phyloP scores from a whole-genome alignment of 2,797 vertebrate genomes.

The Lophura swinhoii region DNA sequence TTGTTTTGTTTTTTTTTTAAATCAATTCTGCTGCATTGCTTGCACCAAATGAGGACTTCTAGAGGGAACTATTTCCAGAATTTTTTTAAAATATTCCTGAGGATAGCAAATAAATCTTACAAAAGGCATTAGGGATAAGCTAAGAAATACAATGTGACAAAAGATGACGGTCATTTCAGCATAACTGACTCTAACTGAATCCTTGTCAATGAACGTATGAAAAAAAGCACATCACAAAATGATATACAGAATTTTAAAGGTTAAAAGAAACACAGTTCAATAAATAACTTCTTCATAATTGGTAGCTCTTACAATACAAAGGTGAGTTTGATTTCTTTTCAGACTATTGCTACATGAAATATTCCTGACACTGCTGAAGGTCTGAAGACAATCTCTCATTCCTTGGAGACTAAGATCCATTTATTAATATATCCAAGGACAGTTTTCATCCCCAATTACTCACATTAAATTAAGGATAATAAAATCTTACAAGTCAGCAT shows the following conservation, averaged over 20 bases:
- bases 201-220: not conserved
- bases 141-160: not conserved
- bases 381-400: not conserved
- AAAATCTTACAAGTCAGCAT: not conserved
- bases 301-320: not conserved
- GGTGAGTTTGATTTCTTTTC: not conserved
- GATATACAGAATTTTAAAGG: not conserved
- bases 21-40: not conserved
- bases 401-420: not conserved
- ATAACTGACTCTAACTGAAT: not conserved
- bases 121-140: not conserved
- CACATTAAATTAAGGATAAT: not conserved
- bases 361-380: not conserved
- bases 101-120: not conserved
- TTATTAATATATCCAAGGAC: not conserved
- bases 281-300: not conserved
- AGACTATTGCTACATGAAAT: not conserved
- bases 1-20: not conserved
- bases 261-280: not conserved
- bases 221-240: not conserved
- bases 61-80: not conserved
- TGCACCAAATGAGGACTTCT: not conserved
- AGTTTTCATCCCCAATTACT: not conserved
- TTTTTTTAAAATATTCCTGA: not conserved
- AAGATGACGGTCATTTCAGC: not conserved